Evolutionary conservation across 2,797 vertebrate species (phyloP), one percentile per base, ranked within the genome.

Genomic region (Diplodus sargus): DNA sequence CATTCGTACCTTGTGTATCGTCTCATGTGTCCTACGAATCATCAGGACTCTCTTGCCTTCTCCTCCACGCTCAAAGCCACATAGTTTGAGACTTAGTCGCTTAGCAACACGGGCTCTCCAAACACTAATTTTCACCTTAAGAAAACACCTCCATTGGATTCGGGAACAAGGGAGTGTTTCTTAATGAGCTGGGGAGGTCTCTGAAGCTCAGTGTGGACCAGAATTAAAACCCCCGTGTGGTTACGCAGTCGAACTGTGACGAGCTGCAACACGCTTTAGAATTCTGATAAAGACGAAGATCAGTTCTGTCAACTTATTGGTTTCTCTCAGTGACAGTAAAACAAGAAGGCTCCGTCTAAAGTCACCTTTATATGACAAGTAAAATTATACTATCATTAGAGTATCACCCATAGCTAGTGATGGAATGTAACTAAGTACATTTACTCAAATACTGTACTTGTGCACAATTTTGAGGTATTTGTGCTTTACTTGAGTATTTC

Each of bases 41-140:
- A 15, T 70, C 57, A 62, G 47, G 20, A 51, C 54, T 58, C 45
- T 54, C 25, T 49, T 70, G 25, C 18, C 59, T 25, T 20, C 17
- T 66, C 25, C 28, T 74, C 34, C 3, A 12, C 23, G 28, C 57
- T 43, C 8, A 9, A 51, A 47, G 71, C 15, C 15, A 20, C 16
- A 4, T 58, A 12, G 63, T 28, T 45, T 60, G 23, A 61, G 66
- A 43, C 59, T 66, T 3, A 1, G 70, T 73, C 52, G 43, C 87
- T 1, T 77, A 76, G 87, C 84, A 84, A 86, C 78, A 78, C 51
- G 22, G 20, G 63, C 49, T 56, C 5, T 42, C 62, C 17, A 34
- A 34, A 18, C 34, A 64, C 20, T 6, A 45, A 62, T 69, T 66
- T 53, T 70, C 42, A 70, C 74, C 57, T 78, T 28, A 62, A 66